Conservation (phyloP, 2,797 vertebrate genomes). For the Dendrocincla fuliginosa region DNA sequence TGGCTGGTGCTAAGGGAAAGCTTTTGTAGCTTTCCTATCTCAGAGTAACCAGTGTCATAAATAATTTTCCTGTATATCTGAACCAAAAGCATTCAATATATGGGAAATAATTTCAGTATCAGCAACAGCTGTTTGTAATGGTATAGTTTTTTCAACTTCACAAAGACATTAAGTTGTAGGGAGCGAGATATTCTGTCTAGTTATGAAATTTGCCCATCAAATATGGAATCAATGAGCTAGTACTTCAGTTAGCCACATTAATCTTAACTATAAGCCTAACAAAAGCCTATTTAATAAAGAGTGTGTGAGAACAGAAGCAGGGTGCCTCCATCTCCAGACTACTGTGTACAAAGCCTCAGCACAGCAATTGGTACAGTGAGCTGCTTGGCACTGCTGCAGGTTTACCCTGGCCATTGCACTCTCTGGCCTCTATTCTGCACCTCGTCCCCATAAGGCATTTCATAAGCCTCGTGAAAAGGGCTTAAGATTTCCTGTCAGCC, state of each 20-base stretch:
- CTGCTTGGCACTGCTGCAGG: not conserved
- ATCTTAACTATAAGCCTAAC: slow-evolving; percentile 11
- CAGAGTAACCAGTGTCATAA: not conserved
- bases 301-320: slow-evolving; percentile 19
- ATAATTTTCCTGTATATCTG: not conserved
- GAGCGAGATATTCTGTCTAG: not conserved
- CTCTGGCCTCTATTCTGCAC: not conserved
- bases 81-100: not conserved
- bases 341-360: not conserved
- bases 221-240: not conserved
- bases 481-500: not conserved
- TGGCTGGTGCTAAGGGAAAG: not conserved
- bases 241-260: slow-evolving; percentile 13
- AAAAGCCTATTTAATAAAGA: slow-evolving; percentile 19
- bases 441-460: not conserved
- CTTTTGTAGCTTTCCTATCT: not conserved
- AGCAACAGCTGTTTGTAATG: not conserved
- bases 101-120: not conserved
- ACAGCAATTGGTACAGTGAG: not conserved
- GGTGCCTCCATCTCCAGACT: not conserved
- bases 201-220: slow-evolving; percentile 10
- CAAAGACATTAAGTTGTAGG: not conserved
- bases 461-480: not conserved
- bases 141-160: not conserved
- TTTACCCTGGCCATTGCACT: not conserved